Conservation (phyloP, 2,797 vertebrate species). For the Tympanoctomys barrerae region DNA sequence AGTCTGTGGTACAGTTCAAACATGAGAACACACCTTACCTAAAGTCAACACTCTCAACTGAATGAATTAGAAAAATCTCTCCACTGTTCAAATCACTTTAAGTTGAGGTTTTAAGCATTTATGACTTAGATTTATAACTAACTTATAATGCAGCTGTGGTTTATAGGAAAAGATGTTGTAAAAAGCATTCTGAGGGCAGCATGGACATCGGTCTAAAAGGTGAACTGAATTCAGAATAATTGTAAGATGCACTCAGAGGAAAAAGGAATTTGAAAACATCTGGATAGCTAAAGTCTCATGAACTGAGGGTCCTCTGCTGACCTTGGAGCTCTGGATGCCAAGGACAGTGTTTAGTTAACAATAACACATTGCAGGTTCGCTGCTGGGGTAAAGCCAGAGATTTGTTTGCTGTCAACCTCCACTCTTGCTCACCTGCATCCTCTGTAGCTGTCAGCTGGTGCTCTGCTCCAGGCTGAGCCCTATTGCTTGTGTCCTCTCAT, state of each 20-base stretch:
- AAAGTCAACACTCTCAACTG: too few species aligned
- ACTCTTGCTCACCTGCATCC: not conserved
- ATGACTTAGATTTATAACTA: not conserved
- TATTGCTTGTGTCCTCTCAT: not conserved
- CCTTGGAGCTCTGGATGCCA: not conserved
- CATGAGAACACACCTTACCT: not conserved
- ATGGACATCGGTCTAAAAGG: not conserved
- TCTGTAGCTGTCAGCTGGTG: not conserved
- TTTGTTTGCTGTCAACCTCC: not conserved
- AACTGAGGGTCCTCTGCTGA: not conserved
- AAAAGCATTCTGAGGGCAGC: not conserved
- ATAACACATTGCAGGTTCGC: not conserved
- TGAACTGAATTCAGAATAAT: not conserved
- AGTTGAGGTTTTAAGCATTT: conserved; percentile 9
- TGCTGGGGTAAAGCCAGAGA: not conserved
- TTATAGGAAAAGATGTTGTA: not conserved
- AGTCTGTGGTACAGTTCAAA: not conserved
- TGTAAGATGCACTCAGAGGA: not conserved
- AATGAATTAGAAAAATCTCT: not conserved
- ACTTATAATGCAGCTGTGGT: not conserved
- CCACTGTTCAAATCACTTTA: not conserved
- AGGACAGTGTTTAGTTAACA: not conserved
- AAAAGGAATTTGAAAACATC: not conserved
- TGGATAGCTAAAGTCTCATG: not conserved
- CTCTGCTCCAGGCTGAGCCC: not conserved